Evolutionary conservation across 1,140 invertebrate species (phyloP), one percentile per base, ranked within the genome.

Genomic region (Brachionus koreanus): DNA sequence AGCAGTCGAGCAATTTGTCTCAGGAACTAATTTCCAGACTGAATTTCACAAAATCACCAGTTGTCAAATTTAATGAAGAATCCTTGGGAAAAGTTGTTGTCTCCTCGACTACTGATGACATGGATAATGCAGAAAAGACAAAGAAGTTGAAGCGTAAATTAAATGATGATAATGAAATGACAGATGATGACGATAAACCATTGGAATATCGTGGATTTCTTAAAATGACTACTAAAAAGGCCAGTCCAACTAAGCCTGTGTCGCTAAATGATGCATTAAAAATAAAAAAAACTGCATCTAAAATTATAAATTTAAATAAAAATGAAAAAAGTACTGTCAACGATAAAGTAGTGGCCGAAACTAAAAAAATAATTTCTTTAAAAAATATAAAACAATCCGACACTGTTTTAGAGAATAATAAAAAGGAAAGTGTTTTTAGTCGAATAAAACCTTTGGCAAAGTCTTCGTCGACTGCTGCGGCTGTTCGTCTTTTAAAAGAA

Each of bases 11-110:
- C 16, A 74, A 43, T 74, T 74, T 74, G 29, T 74, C 69, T 13
- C 69, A 43, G 12, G 42, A 74, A 10, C 25, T 74, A 9, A 46
- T 74, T 10, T 74, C 69, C 19, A 74, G 69, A 74, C 42, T 74
- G 2, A 74, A 74, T 12, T 74, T 74, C n/a, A 74, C 69, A 3
- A 43, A 74, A n/a, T 25, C 39, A 12, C 69, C 37, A 23, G 39
- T 74, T 39, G 42, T 74, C 7, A 74, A 74, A 35, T 74, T 74
- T n/a, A 74, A 74, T 74, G 69, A 74, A 23, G 69, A 74, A 12
- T 74, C 69, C 0, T 33, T 74, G 39, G 42, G 69, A 19, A 74
- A 74, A 74, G 69, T 74, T 43, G 69, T 74, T 25, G 69, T 74
- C n/a, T 74, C 69, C 0, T 74, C 69, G 13, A 74, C 69, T 46